Conservation (phyloP, 1,140 invertebrate species). For the Laupala kohalensis region DNA sequence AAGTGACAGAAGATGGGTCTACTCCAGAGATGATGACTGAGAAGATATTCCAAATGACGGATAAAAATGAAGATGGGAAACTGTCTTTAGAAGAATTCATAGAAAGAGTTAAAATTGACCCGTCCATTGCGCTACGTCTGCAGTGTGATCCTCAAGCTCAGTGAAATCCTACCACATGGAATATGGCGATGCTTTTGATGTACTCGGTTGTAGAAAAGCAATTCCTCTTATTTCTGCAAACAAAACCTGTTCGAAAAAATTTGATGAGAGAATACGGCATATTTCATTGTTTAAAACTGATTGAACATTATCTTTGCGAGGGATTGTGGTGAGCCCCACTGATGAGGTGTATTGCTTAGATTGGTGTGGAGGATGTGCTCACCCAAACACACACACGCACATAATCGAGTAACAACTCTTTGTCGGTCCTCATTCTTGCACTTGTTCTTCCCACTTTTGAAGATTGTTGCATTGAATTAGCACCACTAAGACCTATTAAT, state of each 20-base stretch:
- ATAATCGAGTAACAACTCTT: too few relatives aligned
- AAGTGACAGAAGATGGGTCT: slow-evolving; percentile 97
- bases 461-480: too few relatives aligned
- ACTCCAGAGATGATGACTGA: slow-evolving; percentile 96
- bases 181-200: background rate
- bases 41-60: slow-evolving; percentile 98
- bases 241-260: background rate
- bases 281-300: background rate
- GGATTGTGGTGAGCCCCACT: background rate
- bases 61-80: slow-evolving; percentile 93
- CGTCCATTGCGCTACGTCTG: slow-evolving; percentile 90
- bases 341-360: background rate
- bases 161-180: slow-evolving; percentile 22
- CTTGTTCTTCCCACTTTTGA: too few relatives aligned
- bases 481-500: too few relatives aligned
- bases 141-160: slow-evolving; percentile 88
- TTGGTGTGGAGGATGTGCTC: too few relatives aligned
- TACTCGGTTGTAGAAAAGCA: background rate
- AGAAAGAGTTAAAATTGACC: slow-evolving; percentile 95
- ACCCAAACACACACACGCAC: too few relatives aligned
- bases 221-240: background rate
- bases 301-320: too few relatives aligned
- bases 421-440: too few relatives aligned
- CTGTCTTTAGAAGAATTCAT: slow-evolving; percentile 95
- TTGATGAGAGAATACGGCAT: background rate